Conservation (phyloP, 2,888 invertebrate species). For the Clusia tigrina region DNA sequence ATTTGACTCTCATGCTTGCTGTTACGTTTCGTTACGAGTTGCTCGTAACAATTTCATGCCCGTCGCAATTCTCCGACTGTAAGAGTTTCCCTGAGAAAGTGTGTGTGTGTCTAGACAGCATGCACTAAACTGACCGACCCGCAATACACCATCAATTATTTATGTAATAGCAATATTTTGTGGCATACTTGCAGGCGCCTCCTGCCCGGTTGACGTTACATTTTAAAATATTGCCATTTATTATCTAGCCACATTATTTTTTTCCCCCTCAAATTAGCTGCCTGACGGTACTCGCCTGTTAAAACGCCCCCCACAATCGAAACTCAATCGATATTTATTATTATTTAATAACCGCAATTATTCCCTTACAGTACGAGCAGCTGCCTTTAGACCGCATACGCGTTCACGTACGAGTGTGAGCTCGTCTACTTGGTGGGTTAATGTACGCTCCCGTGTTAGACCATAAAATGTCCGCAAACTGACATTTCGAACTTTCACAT, state of each 20-base stretch:
- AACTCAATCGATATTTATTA: slow-evolving; percentile 52
- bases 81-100: not conserved
- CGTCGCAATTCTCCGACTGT: not conserved
- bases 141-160: not conserved
- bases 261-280: not conserved
- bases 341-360: slow-evolving; percentile 53
- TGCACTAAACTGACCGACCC: not conserved
- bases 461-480: slow-evolving; percentile 22
- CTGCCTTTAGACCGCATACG: not conserved
- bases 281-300: not conserved
- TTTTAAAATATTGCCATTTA: not conserved
- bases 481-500: slow-evolving; percentile 43
- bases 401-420: too few species aligned
- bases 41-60: slow-evolving; percentile 1
- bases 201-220: not conserved
- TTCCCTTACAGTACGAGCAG: slow-evolving; percentile 14
- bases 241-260: not conserved
- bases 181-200: not conserved
- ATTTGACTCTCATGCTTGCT: slow-evolving; percentile 9
- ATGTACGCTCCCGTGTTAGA: not conserved
- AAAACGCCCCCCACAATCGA: slow-evolving; percentile 9
- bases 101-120: not conserved
- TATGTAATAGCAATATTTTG: not conserved
- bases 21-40: not conserved
- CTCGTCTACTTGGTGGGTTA: too few species aligned